Evolutionary conservation across 2,797 vertebrate species (phyloP).

Genomic region (Gambusia yucatana): DNA sequence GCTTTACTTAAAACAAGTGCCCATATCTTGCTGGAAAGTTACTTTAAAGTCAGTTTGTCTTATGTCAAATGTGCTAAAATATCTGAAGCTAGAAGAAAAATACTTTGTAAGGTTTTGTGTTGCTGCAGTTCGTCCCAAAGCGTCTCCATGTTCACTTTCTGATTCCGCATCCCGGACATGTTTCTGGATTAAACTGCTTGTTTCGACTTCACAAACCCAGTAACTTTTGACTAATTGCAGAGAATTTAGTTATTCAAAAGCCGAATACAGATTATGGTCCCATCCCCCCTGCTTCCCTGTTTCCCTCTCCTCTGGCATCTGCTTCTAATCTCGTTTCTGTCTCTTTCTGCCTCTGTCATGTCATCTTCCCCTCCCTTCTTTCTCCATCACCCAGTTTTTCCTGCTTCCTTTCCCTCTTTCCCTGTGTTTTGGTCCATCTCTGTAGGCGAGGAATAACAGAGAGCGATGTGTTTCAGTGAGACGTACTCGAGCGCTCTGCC

Average conservation of each 20-base stretch:
- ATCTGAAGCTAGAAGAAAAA: too few relatives aligned
- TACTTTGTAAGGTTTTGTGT: too few relatives aligned
- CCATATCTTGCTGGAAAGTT: too few relatives aligned
- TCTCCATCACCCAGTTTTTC: conserved; percentile 5
- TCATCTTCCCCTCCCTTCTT: conserved; percentile 32
- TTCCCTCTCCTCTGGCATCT: conserved; percentile 60
- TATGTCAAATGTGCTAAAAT: too few relatives aligned
- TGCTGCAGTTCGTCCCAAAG: conserved; percentile 28
- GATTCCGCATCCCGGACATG: conserved; percentile 24
- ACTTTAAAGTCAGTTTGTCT: too few relatives aligned
- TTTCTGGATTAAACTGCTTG: conserved; percentile 18
- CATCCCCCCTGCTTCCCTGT: conserved; percentile 7
- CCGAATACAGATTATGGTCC: conserved; percentile 38
- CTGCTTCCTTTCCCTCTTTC: background rate
- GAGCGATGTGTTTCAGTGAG: conserved; percentile 55
- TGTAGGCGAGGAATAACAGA: conserved; percentile 55
- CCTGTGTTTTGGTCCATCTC: conserved; percentile 13
- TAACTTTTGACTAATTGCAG: conserved; percentile 9
- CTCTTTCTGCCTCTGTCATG: conserved; percentile 23
- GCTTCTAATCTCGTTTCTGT: conserved; percentile 58
- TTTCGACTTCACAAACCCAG: background rate
- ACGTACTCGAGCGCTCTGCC: conserved; percentile 59
- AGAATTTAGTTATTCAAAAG: conserved; percentile 45
- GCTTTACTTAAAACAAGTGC: too few relatives aligned
- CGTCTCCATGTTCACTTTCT: conserved; percentile 40